Base-by-base conservation (phyloP, 2,113 vertebrate genomes). In the Atractosteus spatula region DNA sequence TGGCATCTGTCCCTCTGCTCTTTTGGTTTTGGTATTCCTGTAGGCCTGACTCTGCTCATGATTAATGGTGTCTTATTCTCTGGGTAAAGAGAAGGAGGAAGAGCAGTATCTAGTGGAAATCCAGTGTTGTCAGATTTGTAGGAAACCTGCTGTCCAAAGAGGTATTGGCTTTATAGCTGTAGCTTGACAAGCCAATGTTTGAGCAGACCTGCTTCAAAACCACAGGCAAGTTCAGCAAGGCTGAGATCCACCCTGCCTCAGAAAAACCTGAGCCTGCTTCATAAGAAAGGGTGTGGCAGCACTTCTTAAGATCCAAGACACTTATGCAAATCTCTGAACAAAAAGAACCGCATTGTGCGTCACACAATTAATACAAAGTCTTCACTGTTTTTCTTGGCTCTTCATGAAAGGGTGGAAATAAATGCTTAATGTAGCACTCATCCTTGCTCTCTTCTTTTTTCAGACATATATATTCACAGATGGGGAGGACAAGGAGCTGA, bases 401-500 rank as follows among this genome's bases (percentile, higher is more conserved):
- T 16, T 61, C 16, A 55, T 64, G 29, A 59, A n/a, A 41, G 29
- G 6, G 3, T 5, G 55, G 44, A 63, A 66, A 10, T 51, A 68
- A 64, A 65, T 55, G 44, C 54, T 57, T 66, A 29, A 1, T 29
- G 29, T 29, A 43, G 66, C 29, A 8, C 44, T 54, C 3, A n/a
- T 41, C 13, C 0, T 75, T 13, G 79, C 12, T 71, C 12, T 64
- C 55, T 55, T 55, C 51, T 65, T 73, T 4, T 88, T 76, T 7
- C 83, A 99, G 97, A 97, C 97, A 0, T 98, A 94, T 83, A 95
- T 99, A 79, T 99, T 99, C 81, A 98, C 96, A 0, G 97, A 99
- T 62, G 93, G 94, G 4, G 95, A 99, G 13, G 97, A 99, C 83
- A 92, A 44, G 17, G 94, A 95, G 71, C 90, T 99, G 0, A 91